Evolutionary conservation across 2,888 invertebrate species (phyloP), one percentile per base, ranked within the genome.

Genomic region (Lottia scabra): DNA sequence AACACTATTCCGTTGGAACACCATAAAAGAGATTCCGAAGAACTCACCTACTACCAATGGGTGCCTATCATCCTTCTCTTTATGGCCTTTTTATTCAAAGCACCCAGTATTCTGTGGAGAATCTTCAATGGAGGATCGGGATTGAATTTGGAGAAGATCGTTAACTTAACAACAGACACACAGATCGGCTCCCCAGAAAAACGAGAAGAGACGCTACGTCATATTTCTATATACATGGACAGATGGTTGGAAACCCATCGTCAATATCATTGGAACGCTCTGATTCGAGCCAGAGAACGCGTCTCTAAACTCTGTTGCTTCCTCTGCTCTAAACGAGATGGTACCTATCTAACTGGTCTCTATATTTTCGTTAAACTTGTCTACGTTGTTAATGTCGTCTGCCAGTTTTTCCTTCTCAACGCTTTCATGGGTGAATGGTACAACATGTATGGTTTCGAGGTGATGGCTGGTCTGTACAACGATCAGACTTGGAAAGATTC

Each of bases 51-150:
- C 77, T 86, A 86, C 80, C 86, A 85, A 77, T 85, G 85, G 91
- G 86, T 90, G 77, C 89, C 91, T 74, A 84, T 91, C 82, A 86
- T 91, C 68, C 87, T 91, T 19, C 89, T 91, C 48, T 84, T 90
- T 70, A 90, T 91, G 86, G 91, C 90, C 13, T 88, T 91, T 73
- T 80, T 91, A 44, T 91, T 91, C 85, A 91, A 90, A 80, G 80
- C 90, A 62, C 91, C 91, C 4, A 87, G 89, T 46, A 83, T 91
- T 46, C 72, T 91, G 19, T 91, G 91, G 91, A 81, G 91, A 45
- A 85, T 91, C 72, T 84, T 91, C 72, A 83, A 82, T 64, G 81
- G 85, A 15, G 78, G 77, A n/a, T 83, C 83, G 30, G 87, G 86
- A 26, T 75, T 87, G 27, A 86, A 85, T 75, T 74, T 86, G 72